Conservation (phyloP, 2,113 vertebrate genomes). For the Platycercus adscitus region DNA sequence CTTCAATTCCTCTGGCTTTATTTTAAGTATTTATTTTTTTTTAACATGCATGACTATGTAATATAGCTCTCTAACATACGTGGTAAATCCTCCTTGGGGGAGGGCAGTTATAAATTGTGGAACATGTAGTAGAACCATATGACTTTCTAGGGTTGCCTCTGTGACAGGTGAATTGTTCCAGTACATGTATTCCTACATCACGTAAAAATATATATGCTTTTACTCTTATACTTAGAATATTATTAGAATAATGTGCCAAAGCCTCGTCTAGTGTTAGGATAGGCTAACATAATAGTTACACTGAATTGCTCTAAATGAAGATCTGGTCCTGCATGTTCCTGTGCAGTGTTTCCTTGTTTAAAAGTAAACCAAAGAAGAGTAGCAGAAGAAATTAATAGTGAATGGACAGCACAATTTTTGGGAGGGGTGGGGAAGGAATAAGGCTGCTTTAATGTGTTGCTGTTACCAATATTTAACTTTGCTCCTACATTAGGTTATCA, state of each 20-base stretch:
- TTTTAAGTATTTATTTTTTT: background rate
- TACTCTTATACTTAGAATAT: background rate
- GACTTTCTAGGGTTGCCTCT: background rate
- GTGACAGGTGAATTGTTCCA: background rate
- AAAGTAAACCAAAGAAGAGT: background rate
- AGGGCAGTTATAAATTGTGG: background rate
- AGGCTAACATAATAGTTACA: background rate
- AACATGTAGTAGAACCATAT: background rate
- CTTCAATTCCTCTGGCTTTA: slow-evolving; percentile 18
- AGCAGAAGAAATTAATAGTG: background rate
- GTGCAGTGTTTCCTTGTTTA: background rate
- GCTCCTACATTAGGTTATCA: slow-evolving; percentile 83
- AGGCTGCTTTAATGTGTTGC: background rate
- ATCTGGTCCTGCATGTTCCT: background rate
- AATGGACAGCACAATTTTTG: accelerated
- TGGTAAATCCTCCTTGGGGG: background rate
- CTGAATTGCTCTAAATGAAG: background rate
- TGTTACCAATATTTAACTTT: background rate
- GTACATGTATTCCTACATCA: background rate
- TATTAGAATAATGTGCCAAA: background rate
- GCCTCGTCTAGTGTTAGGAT: background rate
- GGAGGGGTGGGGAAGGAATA: background rate
- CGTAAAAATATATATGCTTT: background rate
- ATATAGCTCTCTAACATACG: background rate
- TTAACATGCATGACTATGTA: background rate